These are phyloP conservation scores for Geotrypetes seraphini DNA, from an alignment of 2,797 vertebrate species.

Conservation along the genomic window DNA sequence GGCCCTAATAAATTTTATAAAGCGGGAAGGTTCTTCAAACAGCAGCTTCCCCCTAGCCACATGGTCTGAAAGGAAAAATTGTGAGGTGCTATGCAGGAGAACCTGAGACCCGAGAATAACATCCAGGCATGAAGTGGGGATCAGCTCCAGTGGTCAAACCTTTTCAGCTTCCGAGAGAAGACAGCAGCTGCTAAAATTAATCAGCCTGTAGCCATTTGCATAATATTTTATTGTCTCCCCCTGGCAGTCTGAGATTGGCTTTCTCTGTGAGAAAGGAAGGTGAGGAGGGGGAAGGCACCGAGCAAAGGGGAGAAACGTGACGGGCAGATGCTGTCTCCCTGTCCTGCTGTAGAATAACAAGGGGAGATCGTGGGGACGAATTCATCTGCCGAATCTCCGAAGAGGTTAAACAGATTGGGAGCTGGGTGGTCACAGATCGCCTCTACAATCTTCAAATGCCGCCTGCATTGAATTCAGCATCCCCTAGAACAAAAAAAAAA, in stretches of 20 bases:
- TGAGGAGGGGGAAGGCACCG: too few relatives aligned
- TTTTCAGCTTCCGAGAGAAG: slow-evolving; percentile 44
- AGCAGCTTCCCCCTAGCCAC: too few relatives aligned
- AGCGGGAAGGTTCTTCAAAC: too few relatives aligned
- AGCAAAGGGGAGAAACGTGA: slow-evolving; percentile 34
- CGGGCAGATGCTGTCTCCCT: slow-evolving; percentile 45
- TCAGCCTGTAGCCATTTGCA: slow-evolving; percentile 50
- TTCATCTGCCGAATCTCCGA: slow-evolving; percentile 62
- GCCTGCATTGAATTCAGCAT: slow-evolving; percentile 42
- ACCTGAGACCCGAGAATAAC: background rate
- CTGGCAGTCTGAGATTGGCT: slow-evolving; percentile 43
- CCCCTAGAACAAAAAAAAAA: slow-evolving; percentile 29
- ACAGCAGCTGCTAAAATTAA: slow-evolving; percentile 55
- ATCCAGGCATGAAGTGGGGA: slow-evolving; percentile 38
- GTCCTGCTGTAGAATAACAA: slow-evolving; percentile 29
- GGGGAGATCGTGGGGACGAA: slow-evolving; percentile 52
- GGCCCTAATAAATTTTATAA: too few relatives aligned
- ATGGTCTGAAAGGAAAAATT: slow-evolving; percentile 8
- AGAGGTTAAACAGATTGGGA: slow-evolving; percentile 57
- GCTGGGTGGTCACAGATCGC: slow-evolving; percentile 50
- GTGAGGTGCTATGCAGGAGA: slow-evolving; percentile 2
- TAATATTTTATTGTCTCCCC: slow-evolving; percentile 52
- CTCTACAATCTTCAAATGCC: slow-evolving; percentile 35
- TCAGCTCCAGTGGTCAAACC: slow-evolving; percentile 34
- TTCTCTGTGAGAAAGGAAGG: slow-evolving; percentile 42